Evolutionary conservation across 1,140 invertebrate genomes (phyloP), one percentile per base, ranked within the genome.

Genomic region (Drosophila gunungcola): DNA sequence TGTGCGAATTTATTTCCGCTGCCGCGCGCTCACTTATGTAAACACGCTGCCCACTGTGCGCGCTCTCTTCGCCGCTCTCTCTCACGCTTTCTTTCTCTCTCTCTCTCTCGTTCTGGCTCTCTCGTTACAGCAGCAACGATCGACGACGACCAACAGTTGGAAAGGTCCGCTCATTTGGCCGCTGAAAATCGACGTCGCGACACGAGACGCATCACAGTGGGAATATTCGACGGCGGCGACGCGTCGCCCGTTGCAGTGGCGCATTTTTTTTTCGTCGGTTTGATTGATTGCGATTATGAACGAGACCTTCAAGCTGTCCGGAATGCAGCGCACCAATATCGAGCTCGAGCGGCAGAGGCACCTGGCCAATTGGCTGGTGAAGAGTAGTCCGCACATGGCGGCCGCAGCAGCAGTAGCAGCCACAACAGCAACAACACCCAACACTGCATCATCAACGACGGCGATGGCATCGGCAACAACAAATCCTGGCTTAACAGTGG

Each of bases 301-400:
- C 62, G 86, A 91, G 62, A 80, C 81, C 68, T 78, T 82, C 39
- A 83, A 90, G 75, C 54, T 90, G 56, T 53, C 77, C 57, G 85
- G 91, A 90, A 92, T 92, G 90, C 91, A 92, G 80, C 82, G 91
- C 56, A 91, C 79, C 52, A 92, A 88, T 62, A 91, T 92, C 65
- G 91, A 92, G 60, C 91, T 92, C 57, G 91, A 92, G 75, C 89
- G 91, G 74, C 91, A 91, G 81, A 80, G 90, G 80, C 91, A 92
- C 81, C 77, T 92, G 81, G 86, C 91, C 73, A 92, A 92, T 79
- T 92, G 91, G 91, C 80, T 92, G 45, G 83, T 92, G 46, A 91
- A 91, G 60, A 92, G 91, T 61, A 91, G 91, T 64, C 91, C 91
- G 34, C 91, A 92, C 73, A 92, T 92, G 91, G 83, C 91, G 54